A percentile compares a stretch with the other conserved stretches of the same genome.
phyloP scores from a whole-genome alignment of 1,140 invertebrate species.

The Ostrea denselamellosa region DNA sequence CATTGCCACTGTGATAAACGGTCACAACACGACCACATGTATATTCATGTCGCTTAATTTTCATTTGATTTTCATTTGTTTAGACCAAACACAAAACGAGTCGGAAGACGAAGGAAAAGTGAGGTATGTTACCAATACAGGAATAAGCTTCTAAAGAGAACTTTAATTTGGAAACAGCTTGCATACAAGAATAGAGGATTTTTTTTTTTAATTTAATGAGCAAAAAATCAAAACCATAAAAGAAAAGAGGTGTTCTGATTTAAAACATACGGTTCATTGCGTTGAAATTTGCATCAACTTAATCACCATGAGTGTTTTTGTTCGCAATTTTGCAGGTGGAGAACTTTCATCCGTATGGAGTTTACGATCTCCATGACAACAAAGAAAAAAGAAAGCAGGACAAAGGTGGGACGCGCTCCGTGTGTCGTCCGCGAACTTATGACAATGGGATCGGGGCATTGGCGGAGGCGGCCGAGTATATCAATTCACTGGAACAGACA shows the following conservation, averaged over 20 bases:
- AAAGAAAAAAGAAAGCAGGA: conserved; percentile 23
- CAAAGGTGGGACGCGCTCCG: conserved; percentile 4
- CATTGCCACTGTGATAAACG: background rate
- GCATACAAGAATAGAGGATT: background rate
- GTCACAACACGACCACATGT: no score
- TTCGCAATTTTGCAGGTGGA: conserved; percentile 43
- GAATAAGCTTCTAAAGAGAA: background rate
- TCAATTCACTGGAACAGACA: conserved; percentile 41
- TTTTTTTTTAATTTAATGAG: background rate
- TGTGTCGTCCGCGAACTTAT: background rate
- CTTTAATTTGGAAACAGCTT: conserved; percentile 14
- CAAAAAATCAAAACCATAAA: background rate
- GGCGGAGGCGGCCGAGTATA: conserved; percentile 29
- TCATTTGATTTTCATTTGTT: conserved; percentile 39
- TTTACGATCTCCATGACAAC: conserved; percentile 18
- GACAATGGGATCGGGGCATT: conserved; percentile 32
- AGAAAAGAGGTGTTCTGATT: background rate
- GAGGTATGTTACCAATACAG: conserved; percentile 21
- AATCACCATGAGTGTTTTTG: background rate
- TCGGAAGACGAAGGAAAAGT: conserved; percentile 41
- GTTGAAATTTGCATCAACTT: conserved; percentile 17
- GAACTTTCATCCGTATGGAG: conserved; percentile 45
- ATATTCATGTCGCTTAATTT: background rate
- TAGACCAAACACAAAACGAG: conserved; percentile 38
- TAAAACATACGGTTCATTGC: conserved; percentile 16